Base-by-base conservation (phyloP, 2,888 invertebrate genomes). In the Clostera curtula region DNA sequence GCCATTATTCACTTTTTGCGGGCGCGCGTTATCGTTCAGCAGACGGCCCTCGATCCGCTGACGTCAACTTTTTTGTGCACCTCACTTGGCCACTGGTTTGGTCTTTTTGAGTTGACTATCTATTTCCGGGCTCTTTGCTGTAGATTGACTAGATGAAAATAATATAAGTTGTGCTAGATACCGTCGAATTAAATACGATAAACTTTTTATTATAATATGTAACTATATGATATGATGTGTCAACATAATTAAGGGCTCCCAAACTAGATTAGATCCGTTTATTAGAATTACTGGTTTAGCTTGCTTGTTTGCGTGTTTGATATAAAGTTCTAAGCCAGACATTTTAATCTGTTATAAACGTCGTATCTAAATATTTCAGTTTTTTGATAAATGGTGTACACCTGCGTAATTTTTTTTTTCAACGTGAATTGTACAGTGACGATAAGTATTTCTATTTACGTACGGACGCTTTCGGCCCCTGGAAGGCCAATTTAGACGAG, bases 1-100 rank as follows among this genome's bases (percentile, higher is more conserved):
- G 58, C 59, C 62, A 71, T 72, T 75, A 74, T 71, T 71, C 70
- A 67, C 65, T 74, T 76, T 74, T 76, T 75, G 68, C 62, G 43
- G 34, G 38, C 45, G 47, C 49, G 46, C 40, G 47, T 49, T 52
- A 52, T 51, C 59, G 42, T 51, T 56, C 59, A 54, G 52, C 54
- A 50, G 60, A 50, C 59, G 43, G 50, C 50, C n/a, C n/a, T 48
- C 52, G 58, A 61, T 57, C 50, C 47, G 56, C 68, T 59, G 56
- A 60, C 50, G 60, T 53, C 47, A 55, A 54, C 55, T 64, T 73
- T 71, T 74, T 73, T 71, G 62, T 61, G 59, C n/a, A n/a, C 41
- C 42, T 43, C 55, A 44, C 50, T 52, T 49, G 46, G 57, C 56
- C 62, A 56, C 58, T 54, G 49, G 45, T 69, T 71, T 66, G 71